Conservation (phyloP, 1,140 invertebrate species). For the Drosophila chauvacae region DNA sequence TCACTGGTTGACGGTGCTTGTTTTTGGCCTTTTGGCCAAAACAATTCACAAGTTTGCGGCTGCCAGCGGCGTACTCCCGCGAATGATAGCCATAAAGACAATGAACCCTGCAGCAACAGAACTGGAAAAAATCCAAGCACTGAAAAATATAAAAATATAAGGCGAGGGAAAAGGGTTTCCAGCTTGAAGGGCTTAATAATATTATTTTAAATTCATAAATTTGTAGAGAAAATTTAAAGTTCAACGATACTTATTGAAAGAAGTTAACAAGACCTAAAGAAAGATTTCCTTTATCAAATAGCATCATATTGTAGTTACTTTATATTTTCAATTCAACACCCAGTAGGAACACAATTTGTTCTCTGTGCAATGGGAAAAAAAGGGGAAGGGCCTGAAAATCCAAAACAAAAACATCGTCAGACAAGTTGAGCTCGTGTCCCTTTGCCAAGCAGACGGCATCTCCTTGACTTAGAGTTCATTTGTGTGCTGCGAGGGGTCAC, state of each 20-base stretch:
- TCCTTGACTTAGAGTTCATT: constrained; percentile 59
- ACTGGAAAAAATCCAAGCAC: constrained; percentile 23
- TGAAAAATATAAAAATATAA: neutral
- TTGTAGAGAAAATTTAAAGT: neutral
- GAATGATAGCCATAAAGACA: constrained; percentile 73
- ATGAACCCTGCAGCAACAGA: constrained; percentile 56
- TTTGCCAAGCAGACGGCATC: constrained; percentile 47
- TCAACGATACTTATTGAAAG: neutral
- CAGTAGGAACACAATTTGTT: neutral
- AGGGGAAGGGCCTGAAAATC: constrained; percentile 16
- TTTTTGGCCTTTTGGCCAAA: constrained; percentile 66
- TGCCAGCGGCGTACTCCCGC: constrained; percentile 35
- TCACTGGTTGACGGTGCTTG: constrained; percentile 55
- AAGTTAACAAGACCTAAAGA: neutral
- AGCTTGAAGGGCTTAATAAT: neutral
- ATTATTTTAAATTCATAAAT: neutral
- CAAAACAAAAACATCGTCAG: constrained; percentile 49
- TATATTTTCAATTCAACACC: neutral
- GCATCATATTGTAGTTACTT: too few relatives aligned
- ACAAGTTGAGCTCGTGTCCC: constrained; percentile 35
- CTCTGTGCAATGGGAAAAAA: neutral
- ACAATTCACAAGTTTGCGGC: constrained; percentile 78
- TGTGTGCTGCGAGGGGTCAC: constrained; percentile 49
- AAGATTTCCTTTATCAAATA: neutral
- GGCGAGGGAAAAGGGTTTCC: neutral